These are phyloP conservation scores for Eptesicus fuscus DNA, from an alignment of 2,113 vertebrate genomes.

Conservation along the genomic window DNA sequence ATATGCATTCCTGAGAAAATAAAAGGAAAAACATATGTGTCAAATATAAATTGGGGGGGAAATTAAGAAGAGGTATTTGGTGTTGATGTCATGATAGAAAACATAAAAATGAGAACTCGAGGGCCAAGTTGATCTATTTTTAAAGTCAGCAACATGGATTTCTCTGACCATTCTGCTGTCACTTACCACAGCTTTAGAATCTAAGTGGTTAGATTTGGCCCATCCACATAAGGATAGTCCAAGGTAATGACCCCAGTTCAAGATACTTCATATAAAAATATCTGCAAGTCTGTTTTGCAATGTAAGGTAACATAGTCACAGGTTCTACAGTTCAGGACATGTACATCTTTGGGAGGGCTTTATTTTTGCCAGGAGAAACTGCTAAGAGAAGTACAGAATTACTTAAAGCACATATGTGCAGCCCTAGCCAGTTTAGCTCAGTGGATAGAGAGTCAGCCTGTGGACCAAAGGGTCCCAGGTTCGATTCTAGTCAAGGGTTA, in stretches of 20 bases:
- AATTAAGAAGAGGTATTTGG: neutral
- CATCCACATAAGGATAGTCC: neutral
- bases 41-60: neutral
- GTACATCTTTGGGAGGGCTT: neutral
- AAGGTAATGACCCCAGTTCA: neutral
- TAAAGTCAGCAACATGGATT: neutral
- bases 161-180: neutral
- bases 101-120: neutral
- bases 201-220: neutral
- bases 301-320: neutral
- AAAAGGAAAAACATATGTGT: neutral
- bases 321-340: neutral
- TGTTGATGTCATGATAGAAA: neutral
- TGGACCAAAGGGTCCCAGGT: no score
- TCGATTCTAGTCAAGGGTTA: no score
- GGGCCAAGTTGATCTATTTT: neutral
- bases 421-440: no score
- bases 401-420: neutral
- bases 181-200: neutral
- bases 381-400: neutral
- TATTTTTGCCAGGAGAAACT: neutral
- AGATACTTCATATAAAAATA: neutral
- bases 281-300: neutral
- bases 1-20: neutral
- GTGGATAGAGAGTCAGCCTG: no score